These are phyloP conservation scores for Saimiri boliviensis DNA, from an alignment of 2,113 vertebrate genomes.

Conservation along the genomic window DNA sequence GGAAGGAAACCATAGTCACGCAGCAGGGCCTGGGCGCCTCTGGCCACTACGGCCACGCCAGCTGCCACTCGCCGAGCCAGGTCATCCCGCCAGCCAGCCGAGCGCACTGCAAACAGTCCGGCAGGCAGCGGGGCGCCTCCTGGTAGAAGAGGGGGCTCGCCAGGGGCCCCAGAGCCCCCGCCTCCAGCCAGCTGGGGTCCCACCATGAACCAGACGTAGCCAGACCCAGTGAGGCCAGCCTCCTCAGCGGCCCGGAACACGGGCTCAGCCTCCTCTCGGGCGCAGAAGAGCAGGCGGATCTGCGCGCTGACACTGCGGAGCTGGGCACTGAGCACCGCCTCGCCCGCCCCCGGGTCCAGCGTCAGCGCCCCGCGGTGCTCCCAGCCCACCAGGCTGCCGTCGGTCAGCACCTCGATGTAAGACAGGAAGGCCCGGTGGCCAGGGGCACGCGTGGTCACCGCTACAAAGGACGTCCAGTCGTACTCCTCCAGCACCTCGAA, in stretches of 20 bases:
- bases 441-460: constrained; percentile 93
- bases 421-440: constrained; percentile 95
- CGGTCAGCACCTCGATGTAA: constrained; percentile 94
- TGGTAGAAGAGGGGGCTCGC: constrained; percentile 76
- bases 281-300: constrained; percentile 96
- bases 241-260: constrained; percentile 92
- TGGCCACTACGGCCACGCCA: constrained; percentile 94
- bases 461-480: constrained; percentile 95
- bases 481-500: constrained; percentile 98
- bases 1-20: constrained; percentile 92
- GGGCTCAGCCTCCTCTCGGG: constrained; percentile 93
- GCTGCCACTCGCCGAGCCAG: constrained; percentile 89
- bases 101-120: constrained; percentile 92
- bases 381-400: constrained; percentile 97
- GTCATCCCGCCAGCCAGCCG: constrained; percentile 94
- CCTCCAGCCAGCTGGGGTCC: constrained; percentile 92
- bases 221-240: constrained; percentile 91
- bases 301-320: constrained; percentile 94
- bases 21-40: constrained; percentile 92
- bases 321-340: constrained; percentile 88
- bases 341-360: constrained; percentile 90
- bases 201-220: constrained; percentile 96
- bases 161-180: constrained; percentile 83
- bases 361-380: constrained; percentile 95
- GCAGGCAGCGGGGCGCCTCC: constrained; percentile 86